Percentiles rank a stretch among this genome's conserved stretches.
phyloP scores from a whole-genome alignment of 2,797 vertebrate genomes.

The Siniperca scherzeri region DNA sequence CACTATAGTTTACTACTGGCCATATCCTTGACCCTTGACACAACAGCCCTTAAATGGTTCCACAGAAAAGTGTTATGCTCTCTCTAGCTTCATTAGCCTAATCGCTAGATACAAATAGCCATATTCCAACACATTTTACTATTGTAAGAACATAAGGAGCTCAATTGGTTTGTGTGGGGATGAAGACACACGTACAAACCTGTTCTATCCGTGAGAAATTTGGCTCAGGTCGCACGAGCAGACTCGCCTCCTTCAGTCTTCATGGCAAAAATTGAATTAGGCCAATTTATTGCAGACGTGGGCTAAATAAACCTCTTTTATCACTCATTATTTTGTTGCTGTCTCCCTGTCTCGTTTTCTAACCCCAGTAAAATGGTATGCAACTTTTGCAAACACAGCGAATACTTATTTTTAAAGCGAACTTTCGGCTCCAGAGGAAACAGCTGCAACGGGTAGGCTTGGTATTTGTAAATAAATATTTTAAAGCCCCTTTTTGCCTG shows the following conservation, averaged over 20 bases:
- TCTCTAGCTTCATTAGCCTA: background rate
- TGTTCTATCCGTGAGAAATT: background rate
- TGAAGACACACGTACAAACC: conserved; percentile 16
- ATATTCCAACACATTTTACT: background rate
- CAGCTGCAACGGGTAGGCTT: conserved; percentile 78
- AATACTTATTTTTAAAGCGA: conserved; percentile 66
- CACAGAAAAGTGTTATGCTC: background rate
- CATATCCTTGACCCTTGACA: conserved; percentile 34
- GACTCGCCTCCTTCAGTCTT: background rate
- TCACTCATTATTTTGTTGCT: background rate
- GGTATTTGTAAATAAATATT: conserved; percentile 85
- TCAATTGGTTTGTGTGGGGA: background rate
- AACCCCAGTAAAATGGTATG: background rate
- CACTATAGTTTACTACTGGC: conserved; percentile 5
- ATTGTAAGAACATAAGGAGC: background rate
- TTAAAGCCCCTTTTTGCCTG: conserved; percentile 81
- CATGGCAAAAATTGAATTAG: background rate
- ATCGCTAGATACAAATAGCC: background rate
- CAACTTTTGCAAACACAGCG: conserved; percentile 56
- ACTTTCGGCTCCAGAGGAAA: conserved; percentile 66
- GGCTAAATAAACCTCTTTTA: background rate
- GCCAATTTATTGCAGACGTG: background rate
- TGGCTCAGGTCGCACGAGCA: conserved; percentile 8
- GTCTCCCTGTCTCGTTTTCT: background rate
- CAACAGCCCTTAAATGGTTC: background rate